A percentile compares a stretch with the other conserved stretches of the same genome.
phyloP scores from a whole-genome alignment of 1,140 invertebrate genomes.

The Drosophila trapezifrons region DNA sequence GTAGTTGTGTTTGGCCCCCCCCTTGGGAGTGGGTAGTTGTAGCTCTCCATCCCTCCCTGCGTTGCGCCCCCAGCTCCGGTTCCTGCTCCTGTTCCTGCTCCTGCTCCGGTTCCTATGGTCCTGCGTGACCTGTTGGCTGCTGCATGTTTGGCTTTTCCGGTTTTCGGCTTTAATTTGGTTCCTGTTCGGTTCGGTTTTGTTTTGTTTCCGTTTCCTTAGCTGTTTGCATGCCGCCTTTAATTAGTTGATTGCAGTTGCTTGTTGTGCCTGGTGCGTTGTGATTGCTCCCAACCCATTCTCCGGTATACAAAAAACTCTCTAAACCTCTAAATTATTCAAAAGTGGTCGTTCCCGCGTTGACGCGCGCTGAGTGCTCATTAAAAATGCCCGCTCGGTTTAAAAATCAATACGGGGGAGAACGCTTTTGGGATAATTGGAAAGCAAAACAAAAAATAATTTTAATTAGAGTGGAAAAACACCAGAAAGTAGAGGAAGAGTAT shows the following conservation, averaged over 20 bases:
- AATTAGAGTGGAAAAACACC: constrained; percentile 15
- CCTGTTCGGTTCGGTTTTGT: constrained; percentile 17
- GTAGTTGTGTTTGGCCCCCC: constrained; percentile 18
- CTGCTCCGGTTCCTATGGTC: constrained; percentile 6
- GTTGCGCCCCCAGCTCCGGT: background rate
- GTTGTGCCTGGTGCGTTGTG: constrained; percentile 24
- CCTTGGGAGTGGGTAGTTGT: constrained; percentile 22
- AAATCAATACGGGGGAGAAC: constrained; percentile 36
- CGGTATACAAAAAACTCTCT: background rate
- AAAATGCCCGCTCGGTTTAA: constrained; percentile 34
- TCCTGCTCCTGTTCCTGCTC: background rate
- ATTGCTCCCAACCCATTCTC: background rate
- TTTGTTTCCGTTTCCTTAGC: constrained; percentile 22
- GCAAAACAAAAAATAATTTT: constrained; percentile 4
- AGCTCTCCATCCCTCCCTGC: constrained; percentile 3
- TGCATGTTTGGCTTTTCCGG: constrained; percentile 44
- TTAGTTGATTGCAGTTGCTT: constrained; percentile 74
- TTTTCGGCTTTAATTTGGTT: too few species aligned
- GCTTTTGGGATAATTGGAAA: constrained; percentile 22
- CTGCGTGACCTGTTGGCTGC: constrained; percentile 48
- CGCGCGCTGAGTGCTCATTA: constrained; percentile 29
- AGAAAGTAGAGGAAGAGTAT: constrained; percentile 5
- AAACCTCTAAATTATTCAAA: constrained; percentile 26
- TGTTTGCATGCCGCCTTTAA: constrained; percentile 71
- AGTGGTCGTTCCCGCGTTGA: background rate